Conservation (phyloP, 2,888 invertebrate genomes). For the Leptinotarsa haldemani region DNA sequence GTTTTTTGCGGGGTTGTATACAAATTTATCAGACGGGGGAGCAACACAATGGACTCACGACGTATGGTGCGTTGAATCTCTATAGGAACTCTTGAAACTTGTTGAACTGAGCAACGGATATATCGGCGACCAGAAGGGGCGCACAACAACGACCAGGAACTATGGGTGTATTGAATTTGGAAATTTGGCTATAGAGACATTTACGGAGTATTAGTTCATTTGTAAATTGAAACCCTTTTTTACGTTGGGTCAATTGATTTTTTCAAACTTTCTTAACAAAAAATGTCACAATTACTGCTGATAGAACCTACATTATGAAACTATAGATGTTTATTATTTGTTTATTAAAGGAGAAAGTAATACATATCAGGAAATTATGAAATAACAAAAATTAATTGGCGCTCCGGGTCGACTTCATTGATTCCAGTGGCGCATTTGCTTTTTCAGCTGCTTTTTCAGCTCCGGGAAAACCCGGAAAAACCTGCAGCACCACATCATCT, state of each 20-base stretch:
- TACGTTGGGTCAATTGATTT: neutral
- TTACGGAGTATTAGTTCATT: slow-evolving; percentile 13
- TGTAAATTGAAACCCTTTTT: slow-evolving; percentile 9
- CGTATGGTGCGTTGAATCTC: slow-evolving; percentile 60
- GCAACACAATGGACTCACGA: slow-evolving; percentile 56
- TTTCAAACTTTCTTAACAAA: neutral
- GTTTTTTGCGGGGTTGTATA: slow-evolving; percentile 60
- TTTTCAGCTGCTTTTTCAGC: too few species aligned
- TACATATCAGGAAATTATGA: too few species aligned
- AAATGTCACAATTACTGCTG: neutral
- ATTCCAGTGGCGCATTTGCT: too few species aligned
- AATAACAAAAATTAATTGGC: too few species aligned
- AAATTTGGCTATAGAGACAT: slow-evolving; percentile 58
- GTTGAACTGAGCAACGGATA: slow-evolving; percentile 64
- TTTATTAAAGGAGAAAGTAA: too few species aligned
- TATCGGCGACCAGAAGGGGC: slow-evolving; percentile 46
- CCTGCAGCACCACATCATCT: too few species aligned
- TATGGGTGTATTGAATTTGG: slow-evolving; percentile 61
- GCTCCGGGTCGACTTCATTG: too few species aligned
- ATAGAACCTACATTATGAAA: too few species aligned
- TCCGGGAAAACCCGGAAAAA: too few species aligned
- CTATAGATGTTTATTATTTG: too few species aligned
- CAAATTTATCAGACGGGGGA: slow-evolving; percentile 54
- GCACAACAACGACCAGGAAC: slow-evolving; percentile 51
- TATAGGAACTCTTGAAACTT: slow-evolving; percentile 58